These are phyloP conservation scores for Apodemia hepburni DNA, from an alignment of 2,888 invertebrate species.

Conservation along the genomic window DNA sequence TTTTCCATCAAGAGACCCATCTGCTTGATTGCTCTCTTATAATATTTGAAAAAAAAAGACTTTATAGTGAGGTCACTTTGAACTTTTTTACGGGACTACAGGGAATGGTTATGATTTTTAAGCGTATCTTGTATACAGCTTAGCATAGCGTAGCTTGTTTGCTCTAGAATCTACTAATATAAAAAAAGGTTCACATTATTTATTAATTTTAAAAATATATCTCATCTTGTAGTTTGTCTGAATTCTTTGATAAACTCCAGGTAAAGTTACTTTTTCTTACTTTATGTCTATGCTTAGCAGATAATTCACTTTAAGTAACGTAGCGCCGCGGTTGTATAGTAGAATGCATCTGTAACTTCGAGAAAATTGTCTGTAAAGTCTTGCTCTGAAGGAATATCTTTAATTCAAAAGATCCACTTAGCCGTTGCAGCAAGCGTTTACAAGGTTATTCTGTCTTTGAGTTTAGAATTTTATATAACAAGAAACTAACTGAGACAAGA, in stretches of 20 bases:
- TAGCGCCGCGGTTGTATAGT: not conserved
- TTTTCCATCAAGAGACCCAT: no score
- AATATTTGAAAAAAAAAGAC: no score
- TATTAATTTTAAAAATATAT: no score
- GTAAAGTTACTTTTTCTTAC: not conserved
- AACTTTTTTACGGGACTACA: no score
- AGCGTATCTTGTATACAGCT: no score
- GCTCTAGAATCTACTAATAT: no score
- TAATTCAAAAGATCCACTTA: conserved; percentile 37
- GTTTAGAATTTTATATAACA: conserved; percentile 13
- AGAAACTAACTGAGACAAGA: not conserved
- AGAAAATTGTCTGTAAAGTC: conserved; percentile 10
- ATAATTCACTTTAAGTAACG: not conserved
- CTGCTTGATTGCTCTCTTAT: no score
- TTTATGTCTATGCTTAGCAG: not conserved
- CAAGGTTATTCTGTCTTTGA: conserved; percentile 3
- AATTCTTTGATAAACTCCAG: not conserved
- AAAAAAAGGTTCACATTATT: no score
- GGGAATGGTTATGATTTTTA: no score
- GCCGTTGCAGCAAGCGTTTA: conserved; percentile 21
- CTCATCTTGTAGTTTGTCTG: not conserved
- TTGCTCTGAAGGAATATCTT: conserved; percentile 33
- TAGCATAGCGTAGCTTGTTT: no score
- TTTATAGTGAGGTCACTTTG: no score
- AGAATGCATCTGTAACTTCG: not conserved